A percentile compares a stretch with the other conserved stretches of the same genome.
Evolutionary conservation across 2,888 invertebrate genomes (phyloP).

Genomic region (Melinopterus prodromus): DNA sequence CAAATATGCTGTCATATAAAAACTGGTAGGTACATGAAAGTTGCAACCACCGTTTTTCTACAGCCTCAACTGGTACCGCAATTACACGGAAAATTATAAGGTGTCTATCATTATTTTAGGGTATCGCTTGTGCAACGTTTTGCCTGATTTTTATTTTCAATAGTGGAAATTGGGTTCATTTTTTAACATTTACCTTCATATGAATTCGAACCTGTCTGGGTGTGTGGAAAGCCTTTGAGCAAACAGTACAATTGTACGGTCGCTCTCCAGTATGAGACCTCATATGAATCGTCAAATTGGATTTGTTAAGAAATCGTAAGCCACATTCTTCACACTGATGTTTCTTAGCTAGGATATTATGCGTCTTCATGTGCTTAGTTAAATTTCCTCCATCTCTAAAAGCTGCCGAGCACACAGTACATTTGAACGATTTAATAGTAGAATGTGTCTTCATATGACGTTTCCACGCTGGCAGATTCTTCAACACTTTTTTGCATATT

Average conservation of each 20-base stretch:
- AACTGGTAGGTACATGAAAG: too few species aligned
- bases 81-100: too few species aligned
- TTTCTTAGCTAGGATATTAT: slow-evolving; percentile 28
- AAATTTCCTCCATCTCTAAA: not conserved
- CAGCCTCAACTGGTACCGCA: too few species aligned
- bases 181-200: not conserved
- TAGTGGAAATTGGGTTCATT: slow-evolving; percentile 17
- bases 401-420: too few species aligned
- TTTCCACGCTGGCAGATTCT: not conserved
- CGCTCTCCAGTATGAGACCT: slow-evolving; percentile 51
- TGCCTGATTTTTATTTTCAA: too few species aligned
- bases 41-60: too few species aligned
- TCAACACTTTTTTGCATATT: not conserved
- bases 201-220: slow-evolving; percentile 28
- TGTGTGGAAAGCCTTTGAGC: slow-evolving; percentile 47
- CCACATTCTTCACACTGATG: slow-evolving; percentile 48
- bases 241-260: slow-evolving; percentile 48
- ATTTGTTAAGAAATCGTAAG: not conserved
- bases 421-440: not conserved
- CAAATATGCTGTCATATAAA: too few species aligned
- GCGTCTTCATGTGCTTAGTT: slow-evolving; percentile 27
- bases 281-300: not conserved
- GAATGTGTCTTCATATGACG: not conserved
- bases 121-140: too few species aligned
- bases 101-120: too few species aligned